phyloP scores from a whole-genome alignment of 2,888 invertebrate genomes.

The Spatulosminthurus flaviceps region DNA sequence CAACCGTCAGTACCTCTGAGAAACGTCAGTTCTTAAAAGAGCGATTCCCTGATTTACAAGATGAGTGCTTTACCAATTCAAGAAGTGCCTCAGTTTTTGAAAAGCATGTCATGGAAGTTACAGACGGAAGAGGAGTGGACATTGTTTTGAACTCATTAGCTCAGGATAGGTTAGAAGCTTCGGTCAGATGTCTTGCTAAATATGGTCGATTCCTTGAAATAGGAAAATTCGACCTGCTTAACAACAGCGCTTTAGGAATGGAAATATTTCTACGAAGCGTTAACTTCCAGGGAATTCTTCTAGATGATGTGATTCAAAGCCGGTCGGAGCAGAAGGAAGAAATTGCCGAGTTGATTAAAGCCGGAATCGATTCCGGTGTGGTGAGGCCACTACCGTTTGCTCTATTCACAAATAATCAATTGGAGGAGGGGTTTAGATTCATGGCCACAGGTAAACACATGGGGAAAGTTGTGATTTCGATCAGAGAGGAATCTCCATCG shows the following conservation, averaged over 20 bases:
- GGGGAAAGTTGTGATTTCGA: constrained; percentile 76
- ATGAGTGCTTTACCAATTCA: constrained; percentile 80
- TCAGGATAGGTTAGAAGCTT: constrained; percentile 71
- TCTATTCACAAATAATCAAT: constrained; percentile 73
- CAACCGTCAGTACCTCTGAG: constrained; percentile 77
- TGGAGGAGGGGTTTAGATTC: constrained; percentile 79
- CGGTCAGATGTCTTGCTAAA: constrained; percentile 69
- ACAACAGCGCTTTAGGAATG: constrained; percentile 75
- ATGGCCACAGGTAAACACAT: constrained; percentile 82
- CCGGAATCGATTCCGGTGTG: constrained; percentile 74
- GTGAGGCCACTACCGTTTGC: constrained; percentile 76
- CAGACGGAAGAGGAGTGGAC: constrained; percentile 70
- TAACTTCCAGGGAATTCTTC: constrained; percentile 80
- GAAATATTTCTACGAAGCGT: constrained; percentile 76
- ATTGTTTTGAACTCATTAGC: constrained; percentile 71
- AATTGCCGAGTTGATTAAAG: constrained; percentile 71
- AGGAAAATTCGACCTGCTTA: constrained; percentile 82
- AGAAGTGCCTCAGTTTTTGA: constrained; percentile 69
- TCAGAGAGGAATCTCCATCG: constrained; percentile 65
- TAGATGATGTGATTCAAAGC: constrained; percentile 75
- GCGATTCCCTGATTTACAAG: constrained; percentile 77
- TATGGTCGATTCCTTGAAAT: constrained; percentile 83
- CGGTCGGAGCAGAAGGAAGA: constrained; percentile 69
- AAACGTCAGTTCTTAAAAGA: constrained; percentile 87
- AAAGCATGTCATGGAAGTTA: constrained; percentile 68